Percentiles rank a stretch among this genome's conserved stretches.
phyloP scores from a whole-genome alignment of 2,888 invertebrate genomes.

The Tiliacea citrago region DNA sequence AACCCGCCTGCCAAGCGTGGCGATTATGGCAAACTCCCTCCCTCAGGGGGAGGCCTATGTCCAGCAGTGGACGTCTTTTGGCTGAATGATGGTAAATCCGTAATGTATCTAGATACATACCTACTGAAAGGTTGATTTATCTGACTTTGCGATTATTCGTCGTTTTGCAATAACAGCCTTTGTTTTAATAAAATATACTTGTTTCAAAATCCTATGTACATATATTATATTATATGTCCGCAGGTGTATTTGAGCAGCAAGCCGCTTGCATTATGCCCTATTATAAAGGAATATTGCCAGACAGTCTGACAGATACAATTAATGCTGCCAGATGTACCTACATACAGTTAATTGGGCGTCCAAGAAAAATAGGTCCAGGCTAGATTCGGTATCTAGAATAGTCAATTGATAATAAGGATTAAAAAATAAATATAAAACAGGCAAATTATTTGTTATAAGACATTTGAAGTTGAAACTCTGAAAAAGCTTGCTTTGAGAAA shows the following conservation, averaged over 20 bases:
- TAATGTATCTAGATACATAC: background rate
- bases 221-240: too few relatives aligned
- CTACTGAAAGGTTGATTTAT: background rate
- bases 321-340: conserved; percentile 26
- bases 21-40: too few relatives aligned
- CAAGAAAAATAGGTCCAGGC: too few relatives aligned
- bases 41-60: too few relatives aligned
- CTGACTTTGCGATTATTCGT: background rate
- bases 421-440: too few relatives aligned
- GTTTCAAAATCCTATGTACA: background rate
- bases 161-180: background rate
- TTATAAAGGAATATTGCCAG: conserved; percentile 33
- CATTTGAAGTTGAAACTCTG: too few relatives aligned
- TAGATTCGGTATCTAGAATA: too few relatives aligned
- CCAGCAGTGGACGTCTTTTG: too few relatives aligned
- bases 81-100: conserved; percentile 1
- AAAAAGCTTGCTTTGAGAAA: too few relatives aligned
- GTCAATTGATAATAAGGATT: too few relatives aligned
- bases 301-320: conserved; percentile 30
- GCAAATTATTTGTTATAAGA: too few relatives aligned
- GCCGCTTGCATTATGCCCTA: conserved; percentile 23
- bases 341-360: background rate
- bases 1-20: too few relatives aligned
- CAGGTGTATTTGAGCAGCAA: conserved; percentile 30
- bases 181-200: conserved; percentile 6